These are phyloP conservation scores for Denticeps clupeoides DNA, from an alignment of 2,797 vertebrate species.

Conservation along the genomic window DNA sequence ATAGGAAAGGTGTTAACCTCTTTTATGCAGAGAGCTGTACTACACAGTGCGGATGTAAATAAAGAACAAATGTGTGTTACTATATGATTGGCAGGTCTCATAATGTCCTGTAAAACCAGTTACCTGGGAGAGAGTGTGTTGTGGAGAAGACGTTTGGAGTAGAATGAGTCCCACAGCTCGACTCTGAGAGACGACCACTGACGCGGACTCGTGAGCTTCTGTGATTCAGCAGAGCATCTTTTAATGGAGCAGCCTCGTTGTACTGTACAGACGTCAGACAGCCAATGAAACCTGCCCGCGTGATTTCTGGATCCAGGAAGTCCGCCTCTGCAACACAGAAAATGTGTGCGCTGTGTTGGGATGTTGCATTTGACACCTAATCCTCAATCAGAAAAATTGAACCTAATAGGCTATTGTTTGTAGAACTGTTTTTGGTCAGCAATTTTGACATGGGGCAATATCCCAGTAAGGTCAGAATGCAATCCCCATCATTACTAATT, in stretches of 20 bases:
- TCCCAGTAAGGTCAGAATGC: background rate
- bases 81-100: background rate
- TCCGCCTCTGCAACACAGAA: constrained; percentile 53
- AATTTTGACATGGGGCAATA: background rate
- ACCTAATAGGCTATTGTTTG: too few species aligned
- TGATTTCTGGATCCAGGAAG: constrained; percentile 62
- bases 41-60: background rate
- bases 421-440: background rate
- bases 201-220: constrained; percentile 67
- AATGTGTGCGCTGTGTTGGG: too few species aligned
- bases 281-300: constrained; percentile 78
- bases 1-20: too few species aligned
- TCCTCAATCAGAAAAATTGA: too few species aligned
- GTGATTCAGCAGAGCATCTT: constrained; percentile 78
- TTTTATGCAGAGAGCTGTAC: too few species aligned
- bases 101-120: too few species aligned
- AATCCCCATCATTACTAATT: constrained; percentile 7
- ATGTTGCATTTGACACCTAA: too few species aligned
- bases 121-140: constrained; percentile 77
- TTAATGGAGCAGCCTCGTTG: constrained; percentile 80
- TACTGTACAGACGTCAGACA: constrained; percentile 90
- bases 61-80: background rate
- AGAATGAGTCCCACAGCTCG: constrained; percentile 63
- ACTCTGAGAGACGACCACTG: constrained; percentile 67
- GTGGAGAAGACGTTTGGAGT: constrained; percentile 55